Percentiles rank a stretch among this genome's conserved stretches.
Evolutionary conservation across 2,113 vertebrate genomes (phyloP).

Genomic region (Chelonoidis abingdonii): DNA sequence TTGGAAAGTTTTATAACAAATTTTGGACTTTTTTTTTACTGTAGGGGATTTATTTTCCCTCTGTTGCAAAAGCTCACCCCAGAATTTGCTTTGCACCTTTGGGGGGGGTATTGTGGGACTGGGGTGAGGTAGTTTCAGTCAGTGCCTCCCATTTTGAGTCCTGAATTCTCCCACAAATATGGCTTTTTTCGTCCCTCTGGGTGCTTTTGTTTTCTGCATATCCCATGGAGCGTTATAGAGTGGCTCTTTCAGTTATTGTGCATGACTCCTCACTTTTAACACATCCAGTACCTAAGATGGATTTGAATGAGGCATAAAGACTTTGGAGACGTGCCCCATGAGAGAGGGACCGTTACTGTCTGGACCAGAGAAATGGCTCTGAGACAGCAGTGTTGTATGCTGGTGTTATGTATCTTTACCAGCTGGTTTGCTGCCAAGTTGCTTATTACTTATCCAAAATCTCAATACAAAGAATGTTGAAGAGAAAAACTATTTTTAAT

Average conservation of each 20-base stretch:
- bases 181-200: neutral
- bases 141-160: neutral
- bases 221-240: neutral
- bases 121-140: neutral
- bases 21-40: conserved; percentile 24
- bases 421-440: conserved; percentile 52
- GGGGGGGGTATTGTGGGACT: neutral
- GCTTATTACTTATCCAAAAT: conserved; percentile 53
- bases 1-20: neutral
- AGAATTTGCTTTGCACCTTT: neutral
- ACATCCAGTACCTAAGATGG: neutral
- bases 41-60: neutral
- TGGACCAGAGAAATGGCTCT: conserved; percentile 47
- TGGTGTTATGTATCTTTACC: conserved; percentile 54
- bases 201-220: fast-evolving
- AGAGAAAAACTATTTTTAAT: conserved; percentile 57
- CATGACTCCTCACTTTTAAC: neutral
- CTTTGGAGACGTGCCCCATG: conserved; percentile 50
- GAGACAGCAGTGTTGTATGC: conserved; percentile 54
- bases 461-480: conserved; percentile 49
- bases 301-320: neutral
- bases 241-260: neutral
- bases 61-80: neutral
- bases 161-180: neutral
- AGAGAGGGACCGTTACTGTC: conserved; percentile 54